Evolutionary conservation across 2,888 invertebrate species (phyloP).

Genomic region (Torymus auratus): DNA sequence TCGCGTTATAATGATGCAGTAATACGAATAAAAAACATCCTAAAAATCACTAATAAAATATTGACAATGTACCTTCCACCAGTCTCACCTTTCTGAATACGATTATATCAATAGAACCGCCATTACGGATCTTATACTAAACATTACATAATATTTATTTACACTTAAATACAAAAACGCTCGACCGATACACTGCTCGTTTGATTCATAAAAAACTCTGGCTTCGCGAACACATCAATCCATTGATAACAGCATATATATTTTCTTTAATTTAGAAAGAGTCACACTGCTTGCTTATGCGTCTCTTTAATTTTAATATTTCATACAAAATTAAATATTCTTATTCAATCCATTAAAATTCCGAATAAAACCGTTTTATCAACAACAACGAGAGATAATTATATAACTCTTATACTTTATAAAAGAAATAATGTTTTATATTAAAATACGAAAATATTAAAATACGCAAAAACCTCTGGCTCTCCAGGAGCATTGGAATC

Average conservation of each 20-base stretch:
- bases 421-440: too few species aligned
- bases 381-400: background rate
- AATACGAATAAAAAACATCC: background rate
- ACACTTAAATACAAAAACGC: conserved; percentile 40
- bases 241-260: too few species aligned
- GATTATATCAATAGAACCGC: conserved; percentile 23
- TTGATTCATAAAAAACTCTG: conserved; percentile 7
- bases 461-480: too few species aligned
- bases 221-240: background rate
- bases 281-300: too few species aligned
- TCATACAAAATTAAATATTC: too few species aligned
- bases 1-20: background rate
- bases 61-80: background rate
- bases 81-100: conserved; percentile 18
- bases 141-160: conserved; percentile 36
- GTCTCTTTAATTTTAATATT: too few species aligned
- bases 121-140: conserved; percentile 12
- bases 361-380: background rate
- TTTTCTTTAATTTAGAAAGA: too few species aligned
- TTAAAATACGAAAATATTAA: too few species aligned
- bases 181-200: conserved; percentile 7
- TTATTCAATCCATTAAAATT: too few species aligned
- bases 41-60: background rate
- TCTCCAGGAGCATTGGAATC: too few species aligned
- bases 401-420: too few species aligned